Evolutionary conservation across 2,888 invertebrate species (phyloP).

Genomic region (Athrips mouffetella): DNA sequence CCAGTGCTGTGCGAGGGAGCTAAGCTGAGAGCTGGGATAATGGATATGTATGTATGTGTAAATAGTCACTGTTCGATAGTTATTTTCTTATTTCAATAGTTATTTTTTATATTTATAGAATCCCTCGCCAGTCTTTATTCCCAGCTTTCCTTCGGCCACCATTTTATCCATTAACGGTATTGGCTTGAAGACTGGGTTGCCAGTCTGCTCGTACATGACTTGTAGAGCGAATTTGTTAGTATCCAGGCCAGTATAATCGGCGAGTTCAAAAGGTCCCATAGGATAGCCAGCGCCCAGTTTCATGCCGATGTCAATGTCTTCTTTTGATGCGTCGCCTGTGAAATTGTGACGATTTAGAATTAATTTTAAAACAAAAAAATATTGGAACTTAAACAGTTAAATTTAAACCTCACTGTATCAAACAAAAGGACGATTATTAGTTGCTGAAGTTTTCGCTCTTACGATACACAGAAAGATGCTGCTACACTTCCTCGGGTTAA

Average conservation of each 20-base stretch:
- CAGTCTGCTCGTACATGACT: constrained; percentile 85
- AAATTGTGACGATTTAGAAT: not conserved
- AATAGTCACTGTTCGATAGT: too few relatives aligned
- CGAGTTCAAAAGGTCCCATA: constrained; percentile 93
- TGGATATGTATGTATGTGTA: too few relatives aligned
- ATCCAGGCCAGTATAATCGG: constrained; percentile 92
- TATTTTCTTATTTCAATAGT: not conserved
- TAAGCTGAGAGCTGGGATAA: too few relatives aligned
- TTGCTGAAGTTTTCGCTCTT: too few relatives aligned
- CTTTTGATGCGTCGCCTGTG: constrained; percentile 82
- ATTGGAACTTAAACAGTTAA: too few relatives aligned
- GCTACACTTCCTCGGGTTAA: too few relatives aligned
- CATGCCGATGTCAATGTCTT: constrained; percentile 93
- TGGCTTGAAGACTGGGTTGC: constrained; percentile 72
- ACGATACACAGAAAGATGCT: too few relatives aligned
- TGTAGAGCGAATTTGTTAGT: constrained; percentile 86
- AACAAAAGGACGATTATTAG: too few relatives aligned
- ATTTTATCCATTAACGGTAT: constrained; percentile 81
- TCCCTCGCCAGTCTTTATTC: constrained; percentile 89
- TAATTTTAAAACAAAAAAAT: too few relatives aligned
- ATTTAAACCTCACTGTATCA: too few relatives aligned
- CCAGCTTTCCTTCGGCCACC: constrained; percentile 87
- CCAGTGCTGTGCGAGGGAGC: too few relatives aligned
- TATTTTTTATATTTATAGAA: constrained; percentile 85
- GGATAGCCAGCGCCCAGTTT: constrained; percentile 94